Evolutionary conservation across 2,113 vertebrate genomes (phyloP).

Genomic region (Centropristis striata): DNA sequence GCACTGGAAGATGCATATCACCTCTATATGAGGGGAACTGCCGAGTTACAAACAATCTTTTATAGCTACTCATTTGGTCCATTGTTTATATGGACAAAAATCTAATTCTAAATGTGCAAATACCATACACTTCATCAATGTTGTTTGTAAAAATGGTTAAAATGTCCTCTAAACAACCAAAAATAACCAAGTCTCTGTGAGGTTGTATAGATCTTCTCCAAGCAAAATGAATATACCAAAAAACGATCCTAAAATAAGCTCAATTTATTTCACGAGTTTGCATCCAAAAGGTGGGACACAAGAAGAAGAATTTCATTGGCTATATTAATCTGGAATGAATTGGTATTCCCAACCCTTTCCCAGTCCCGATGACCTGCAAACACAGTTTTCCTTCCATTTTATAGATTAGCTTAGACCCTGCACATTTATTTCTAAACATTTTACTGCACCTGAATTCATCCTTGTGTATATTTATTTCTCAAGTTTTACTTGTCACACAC

Average conservation of each 20-base stretch:
- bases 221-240: not conserved
- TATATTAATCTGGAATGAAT: conserved; percentile 15
- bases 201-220: not conserved
- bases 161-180: not conserved
- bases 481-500: conserved; percentile 39
- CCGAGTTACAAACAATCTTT: not conserved
- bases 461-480: conserved; percentile 41
- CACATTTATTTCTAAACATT: conserved; percentile 13
- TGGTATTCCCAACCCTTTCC: conserved; percentile 4
- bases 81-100: not conserved
- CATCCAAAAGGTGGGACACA: not conserved
- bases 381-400: conserved; percentile 25
- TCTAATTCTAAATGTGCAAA: too few species aligned
- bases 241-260: not conserved
- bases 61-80: too few species aligned
- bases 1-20: too few species aligned
- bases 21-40: not conserved
- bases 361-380: conserved; percentile 13
- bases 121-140: too few species aligned
- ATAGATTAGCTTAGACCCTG: conserved; percentile 7
- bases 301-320: not conserved
- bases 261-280: not conserved
- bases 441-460: conserved; percentile 27
- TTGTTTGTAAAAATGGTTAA: conserved; percentile 3
- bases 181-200: conserved; percentile 8